Conservation (phyloP, 2,113 vertebrate genomes). For the Polypterus senegalus region DNA sequence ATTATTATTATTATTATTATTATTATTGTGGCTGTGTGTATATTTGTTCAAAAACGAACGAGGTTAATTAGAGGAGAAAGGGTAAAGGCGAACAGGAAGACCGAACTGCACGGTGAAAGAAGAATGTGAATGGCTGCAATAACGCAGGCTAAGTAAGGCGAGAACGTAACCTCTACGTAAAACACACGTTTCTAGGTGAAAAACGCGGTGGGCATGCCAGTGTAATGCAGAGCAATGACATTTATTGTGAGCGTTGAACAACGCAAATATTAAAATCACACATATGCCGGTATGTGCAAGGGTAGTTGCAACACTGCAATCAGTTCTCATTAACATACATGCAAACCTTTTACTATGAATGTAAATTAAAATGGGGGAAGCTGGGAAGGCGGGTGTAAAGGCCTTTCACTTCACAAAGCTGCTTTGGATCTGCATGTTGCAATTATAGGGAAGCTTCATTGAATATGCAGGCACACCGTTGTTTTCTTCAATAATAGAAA, state of each 20-base stretch:
- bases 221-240: conserved; percentile 30
- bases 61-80: too few species aligned
- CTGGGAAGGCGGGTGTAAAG: conserved; percentile 27
- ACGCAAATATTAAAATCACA: conserved; percentile 1
- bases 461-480: conserved; percentile 18
- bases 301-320: conserved; percentile 49
- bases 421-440: conserved; percentile 28
- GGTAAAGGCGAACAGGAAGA: too few species aligned
- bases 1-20: too few species aligned
- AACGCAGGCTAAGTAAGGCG: background rate
- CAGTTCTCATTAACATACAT: conserved; percentile 87
- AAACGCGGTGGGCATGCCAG: conserved; percentile 36
- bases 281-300: conserved; percentile 22
- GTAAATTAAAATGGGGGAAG: conserved; percentile 60
- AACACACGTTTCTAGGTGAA: conserved; percentile 16
- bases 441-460: conserved; percentile 24
- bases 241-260: conserved; percentile 11
- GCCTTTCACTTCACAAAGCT: conserved; percentile 15
- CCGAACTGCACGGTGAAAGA: background rate
- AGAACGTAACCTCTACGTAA: background rate
- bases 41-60: too few species aligned
- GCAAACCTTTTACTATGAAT: conserved; percentile 59
- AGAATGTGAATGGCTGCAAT: background rate
- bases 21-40: too few species aligned
- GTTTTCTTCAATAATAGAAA: conserved; percentile 25